A percentile compares a stretch with the other conserved stretches of the same genome.
Conservation (phyloP, 1,140 invertebrate species). For the Heliconius eleuchia region DNA sequence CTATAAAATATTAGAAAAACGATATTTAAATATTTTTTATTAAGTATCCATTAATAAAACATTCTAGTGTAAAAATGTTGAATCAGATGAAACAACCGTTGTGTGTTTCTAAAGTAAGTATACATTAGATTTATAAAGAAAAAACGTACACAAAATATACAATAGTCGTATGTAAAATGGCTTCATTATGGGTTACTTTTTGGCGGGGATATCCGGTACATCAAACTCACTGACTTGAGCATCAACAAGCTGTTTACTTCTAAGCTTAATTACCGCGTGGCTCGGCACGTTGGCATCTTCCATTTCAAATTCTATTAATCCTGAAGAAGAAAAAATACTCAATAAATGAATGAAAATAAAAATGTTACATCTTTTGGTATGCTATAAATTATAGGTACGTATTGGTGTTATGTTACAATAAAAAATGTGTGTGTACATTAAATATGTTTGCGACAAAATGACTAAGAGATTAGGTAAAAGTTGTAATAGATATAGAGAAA, state of each 20-base stretch:
- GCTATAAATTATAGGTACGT: no score
- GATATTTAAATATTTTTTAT: background rate
- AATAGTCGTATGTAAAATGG: no score
- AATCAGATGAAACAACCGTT: background rate
- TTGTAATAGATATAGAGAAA: no score
- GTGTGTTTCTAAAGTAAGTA: background rate
- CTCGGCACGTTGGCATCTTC: conserved; percentile 73
- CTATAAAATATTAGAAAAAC: background rate
- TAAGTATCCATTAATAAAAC: background rate
- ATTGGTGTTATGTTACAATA: no score
- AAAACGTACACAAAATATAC: background rate
- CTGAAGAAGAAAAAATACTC: conserved; percentile 42
- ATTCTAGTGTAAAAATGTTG: background rate
- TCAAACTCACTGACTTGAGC: conserved; percentile 76
- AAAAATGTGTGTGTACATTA: no score
- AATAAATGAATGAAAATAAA: no score
- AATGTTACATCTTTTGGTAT: no score
- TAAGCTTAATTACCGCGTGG: conserved; percentile 65
- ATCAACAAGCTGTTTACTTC: conserved; percentile 71
- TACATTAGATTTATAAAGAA: background rate
- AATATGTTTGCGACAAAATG: no score
- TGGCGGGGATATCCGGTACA: conserved; percentile 55
- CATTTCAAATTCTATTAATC: conserved; percentile 74
- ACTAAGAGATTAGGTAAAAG: no score
- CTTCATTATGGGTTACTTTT: conserved; percentile 44